Conservation (phyloP, 2,113 vertebrate genomes). For the Takifugu flavidus region DNA sequence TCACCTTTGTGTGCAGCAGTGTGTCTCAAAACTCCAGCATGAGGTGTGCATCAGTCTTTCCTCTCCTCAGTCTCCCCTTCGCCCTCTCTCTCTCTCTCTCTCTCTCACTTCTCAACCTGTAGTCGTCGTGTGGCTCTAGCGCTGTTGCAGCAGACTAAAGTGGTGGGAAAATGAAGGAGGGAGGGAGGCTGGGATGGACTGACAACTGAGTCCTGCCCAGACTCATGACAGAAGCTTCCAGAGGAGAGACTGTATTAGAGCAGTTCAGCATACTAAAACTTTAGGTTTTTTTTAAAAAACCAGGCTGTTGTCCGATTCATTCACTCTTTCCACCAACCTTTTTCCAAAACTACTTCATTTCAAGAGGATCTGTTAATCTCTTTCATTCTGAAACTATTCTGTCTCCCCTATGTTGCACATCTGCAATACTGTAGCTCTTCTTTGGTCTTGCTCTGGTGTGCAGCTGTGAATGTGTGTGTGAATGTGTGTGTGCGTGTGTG, state of each 20-base stretch:
- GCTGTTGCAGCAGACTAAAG: slow-evolving; percentile 56
- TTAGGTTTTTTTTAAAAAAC: background rate
- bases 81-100: slow-evolving; percentile 44
- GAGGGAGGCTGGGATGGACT: slow-evolving; percentile 52
- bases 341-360: slow-evolving; percentile 28
- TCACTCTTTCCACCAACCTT: slow-evolving; percentile 26
- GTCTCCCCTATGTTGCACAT: slow-evolving; percentile 1
- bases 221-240: slow-evolving; percentile 62
- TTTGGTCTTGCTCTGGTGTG: slow-evolving; percentile 36
- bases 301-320: slow-evolving; percentile 14
- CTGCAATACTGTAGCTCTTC: slow-evolving; percentile 4
- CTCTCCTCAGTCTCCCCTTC: slow-evolving; percentile 48
- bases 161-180: slow-evolving; percentile 38
- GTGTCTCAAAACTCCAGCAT: slow-evolving; percentile 67
- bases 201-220: slow-evolving; percentile 68
- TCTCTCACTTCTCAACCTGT: slow-evolving; percentile 70
- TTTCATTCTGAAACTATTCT: slow-evolving; percentile 15
- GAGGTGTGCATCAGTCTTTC: slow-evolving; percentile 55
- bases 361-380: slow-evolving; percentile 37
- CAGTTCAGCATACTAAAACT: slow-evolving; percentile 30
- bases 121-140: slow-evolving; percentile 68
- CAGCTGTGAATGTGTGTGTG: slow-evolving; percentile 52
- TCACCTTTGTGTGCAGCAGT: slow-evolving; percentile 67
- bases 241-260: slow-evolving; percentile 52
- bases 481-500: slow-evolving; percentile 49